Evolutionary conservation across 2,888 invertebrate genomes (phyloP).

Genomic region (Pogonocherus hispidulus): DNA sequence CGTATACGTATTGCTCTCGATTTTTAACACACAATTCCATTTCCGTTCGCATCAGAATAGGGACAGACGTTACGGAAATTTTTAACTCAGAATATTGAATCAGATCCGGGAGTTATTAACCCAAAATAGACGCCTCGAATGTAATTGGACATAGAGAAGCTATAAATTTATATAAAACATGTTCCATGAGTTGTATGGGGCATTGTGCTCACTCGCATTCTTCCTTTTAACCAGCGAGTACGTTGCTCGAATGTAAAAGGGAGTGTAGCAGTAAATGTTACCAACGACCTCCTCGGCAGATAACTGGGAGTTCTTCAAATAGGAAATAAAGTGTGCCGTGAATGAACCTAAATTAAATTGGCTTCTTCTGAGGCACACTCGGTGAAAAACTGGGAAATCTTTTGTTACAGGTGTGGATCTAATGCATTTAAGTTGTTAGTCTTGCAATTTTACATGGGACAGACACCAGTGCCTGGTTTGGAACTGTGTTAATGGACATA

Average conservation of each 20-base stretch:
- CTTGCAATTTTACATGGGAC: too few relatives aligned
- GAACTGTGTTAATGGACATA: too few relatives aligned
- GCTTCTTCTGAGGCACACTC: too few relatives aligned
- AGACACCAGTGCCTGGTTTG: too few relatives aligned
- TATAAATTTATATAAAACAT: neutral
- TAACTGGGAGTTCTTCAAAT: too few relatives aligned
- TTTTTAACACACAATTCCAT: slow-evolving; percentile 6
- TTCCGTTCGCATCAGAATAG: neutral
- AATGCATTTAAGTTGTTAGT: too few relatives aligned
- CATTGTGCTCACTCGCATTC: neutral
- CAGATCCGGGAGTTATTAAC: neutral
- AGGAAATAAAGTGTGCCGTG: too few relatives aligned
- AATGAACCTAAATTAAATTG: too few relatives aligned
- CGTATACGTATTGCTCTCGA: neutral
- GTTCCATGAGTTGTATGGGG: neutral
- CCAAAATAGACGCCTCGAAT: neutral
- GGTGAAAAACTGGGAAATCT: too few relatives aligned
- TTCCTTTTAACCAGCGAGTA: too few relatives aligned
- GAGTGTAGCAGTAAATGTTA: neutral
- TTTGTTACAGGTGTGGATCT: too few relatives aligned
- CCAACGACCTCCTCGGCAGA: neutral
- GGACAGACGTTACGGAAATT: neutral
- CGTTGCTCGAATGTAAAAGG: neutral
- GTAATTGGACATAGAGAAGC: neutral
- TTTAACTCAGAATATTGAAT: neutral